Percentiles rank a stretch among this genome's conserved stretches.
Evolutionary conservation across 2,797 vertebrate species (phyloP).

Genomic region (Anniella stebbinsi): DNA sequence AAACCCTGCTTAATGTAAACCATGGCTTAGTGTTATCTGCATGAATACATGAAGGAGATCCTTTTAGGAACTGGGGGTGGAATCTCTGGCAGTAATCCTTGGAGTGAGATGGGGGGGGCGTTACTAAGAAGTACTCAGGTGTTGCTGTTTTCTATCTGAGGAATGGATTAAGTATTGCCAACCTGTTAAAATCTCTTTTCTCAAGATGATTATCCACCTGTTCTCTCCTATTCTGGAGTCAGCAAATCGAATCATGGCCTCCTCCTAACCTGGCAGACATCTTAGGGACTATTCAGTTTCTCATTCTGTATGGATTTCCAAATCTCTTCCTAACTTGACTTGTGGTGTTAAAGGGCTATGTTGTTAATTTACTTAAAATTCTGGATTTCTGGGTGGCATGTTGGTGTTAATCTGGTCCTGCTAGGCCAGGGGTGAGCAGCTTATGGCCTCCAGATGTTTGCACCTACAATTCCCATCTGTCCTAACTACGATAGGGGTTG

Average conservation of each 20-base stretch:
- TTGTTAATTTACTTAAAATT: background rate
- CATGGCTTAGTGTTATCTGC: no score
- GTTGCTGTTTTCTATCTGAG: background rate
- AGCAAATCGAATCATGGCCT: fast-evolving
- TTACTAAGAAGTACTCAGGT: background rate
- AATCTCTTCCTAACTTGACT: no score
- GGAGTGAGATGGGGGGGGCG: background rate
- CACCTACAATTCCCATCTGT: no score
- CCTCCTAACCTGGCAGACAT: no score
- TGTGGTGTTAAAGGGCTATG: background rate
- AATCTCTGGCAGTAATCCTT: background rate
- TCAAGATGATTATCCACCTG: no score
- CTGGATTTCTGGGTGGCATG: background rate
- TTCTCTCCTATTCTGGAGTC: background rate
- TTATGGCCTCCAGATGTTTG: no score
- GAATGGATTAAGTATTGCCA: background rate
- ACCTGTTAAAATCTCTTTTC: no score
- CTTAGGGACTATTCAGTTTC: background rate
- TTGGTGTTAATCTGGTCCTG: no score
- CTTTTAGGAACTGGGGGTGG: background rate
- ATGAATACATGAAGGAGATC: background rate
- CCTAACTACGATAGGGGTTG: no score
- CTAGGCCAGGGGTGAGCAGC: no score
- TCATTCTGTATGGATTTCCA: no score
- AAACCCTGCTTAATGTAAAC: no score